Evolutionary conservation across 2,113 vertebrate species (phyloP), one percentile per base, ranked within the genome.

Genomic region (Aegotheles bennettii): DNA sequence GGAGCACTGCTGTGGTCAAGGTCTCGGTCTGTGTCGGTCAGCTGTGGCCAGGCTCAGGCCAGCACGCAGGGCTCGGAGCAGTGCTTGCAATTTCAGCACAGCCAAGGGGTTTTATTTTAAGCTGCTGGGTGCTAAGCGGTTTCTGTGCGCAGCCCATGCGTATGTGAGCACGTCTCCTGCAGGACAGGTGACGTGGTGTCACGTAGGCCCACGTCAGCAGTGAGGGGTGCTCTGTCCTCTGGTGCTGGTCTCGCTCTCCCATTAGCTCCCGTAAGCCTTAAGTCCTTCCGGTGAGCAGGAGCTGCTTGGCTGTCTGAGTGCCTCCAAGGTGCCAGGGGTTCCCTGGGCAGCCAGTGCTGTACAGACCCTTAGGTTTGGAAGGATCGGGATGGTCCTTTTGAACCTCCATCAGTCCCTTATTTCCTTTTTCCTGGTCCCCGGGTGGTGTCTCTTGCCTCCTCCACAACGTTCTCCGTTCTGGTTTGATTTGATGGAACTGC

Each of bases 381-480:
- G 69, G 48, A 18, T 64, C 47, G 4, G 7, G 6, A 1, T 40
- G 48, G 19, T 67, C 50, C 36, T 65, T 74, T 28, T 61, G n/a
- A 67, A 24, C 63, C 21, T 47, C 29, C 17, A 12, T 65, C 68
- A 29, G 8, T 48, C 17, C 29, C 7, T 48, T 53, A 18, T n/a
- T 43, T 90, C 9, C 23, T 80, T 47, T 24, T 65, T 8, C 5
- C 35, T 57, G 28, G 6, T 77, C 5, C 45, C 51, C 0, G 0
- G 11, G 43, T 9, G 38, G 26, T n/a, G 13, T 33, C 50, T 53
- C 31, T 53, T 81, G 36, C 50, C 36, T 0, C 0, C 38, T 88
- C 45, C 0, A 0, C 8, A 9, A 6, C 53, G 3, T 6, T 51
- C 53, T 70, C 51, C 8, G n/a, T n/a, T n/a, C n/a, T n/a, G n/a